phyloP scores from a whole-genome alignment of 2,888 invertebrate genomes.

The Drosophila melanocephala region DNA sequence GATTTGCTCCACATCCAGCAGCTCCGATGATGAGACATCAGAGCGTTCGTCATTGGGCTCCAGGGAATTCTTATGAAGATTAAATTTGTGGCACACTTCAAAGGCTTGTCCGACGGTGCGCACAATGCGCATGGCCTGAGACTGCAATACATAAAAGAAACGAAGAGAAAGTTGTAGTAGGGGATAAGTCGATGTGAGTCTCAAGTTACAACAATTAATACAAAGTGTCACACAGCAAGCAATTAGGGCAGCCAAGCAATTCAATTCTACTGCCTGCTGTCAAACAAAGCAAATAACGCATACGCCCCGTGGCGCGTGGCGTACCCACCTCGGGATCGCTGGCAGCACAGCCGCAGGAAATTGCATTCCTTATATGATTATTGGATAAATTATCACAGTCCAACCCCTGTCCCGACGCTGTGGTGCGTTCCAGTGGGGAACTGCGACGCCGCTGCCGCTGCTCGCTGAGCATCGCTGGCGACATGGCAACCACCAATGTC shows the following conservation, averaged over 20 bases:
- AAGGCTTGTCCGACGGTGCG: constrained; percentile 99
- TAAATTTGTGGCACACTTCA: constrained; percentile 99
- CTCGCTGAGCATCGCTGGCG: constrained; percentile 37
- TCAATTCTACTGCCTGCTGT: constrained; percentile 18
- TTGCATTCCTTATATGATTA: constrained; percentile 75
- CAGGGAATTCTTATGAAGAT: constrained; percentile 87
- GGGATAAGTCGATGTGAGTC: constrained; percentile 1
- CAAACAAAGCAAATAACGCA: constrained; percentile 51
- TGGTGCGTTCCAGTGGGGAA: constrained; percentile 72
- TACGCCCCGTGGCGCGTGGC: constrained; percentile 43
- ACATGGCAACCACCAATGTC: constrained; percentile 39
- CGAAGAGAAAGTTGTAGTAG: constrained; percentile 17
- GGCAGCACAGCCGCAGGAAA: constrained; percentile 54
- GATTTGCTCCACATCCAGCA: constrained; percentile 84
- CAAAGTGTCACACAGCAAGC: constrained; percentile 39
- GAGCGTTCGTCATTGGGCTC: constrained; percentile 85
- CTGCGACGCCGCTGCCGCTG: constrained; percentile 69
- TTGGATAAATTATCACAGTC: constrained; percentile 77
- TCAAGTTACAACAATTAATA: constrained; percentile 50
- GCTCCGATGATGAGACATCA: constrained; percentile 85
- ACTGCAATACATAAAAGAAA: constrained; percentile 88
- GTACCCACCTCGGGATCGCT: constrained; percentile 69
- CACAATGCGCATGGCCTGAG: constrained; percentile 99
- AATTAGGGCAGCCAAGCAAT: constrained; percentile 39
- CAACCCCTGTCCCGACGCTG: constrained; percentile 7